These are phyloP conservation scores for Thera britannica DNA, from an alignment of 2,888 invertebrate genomes.

Conservation along the genomic window DNA sequence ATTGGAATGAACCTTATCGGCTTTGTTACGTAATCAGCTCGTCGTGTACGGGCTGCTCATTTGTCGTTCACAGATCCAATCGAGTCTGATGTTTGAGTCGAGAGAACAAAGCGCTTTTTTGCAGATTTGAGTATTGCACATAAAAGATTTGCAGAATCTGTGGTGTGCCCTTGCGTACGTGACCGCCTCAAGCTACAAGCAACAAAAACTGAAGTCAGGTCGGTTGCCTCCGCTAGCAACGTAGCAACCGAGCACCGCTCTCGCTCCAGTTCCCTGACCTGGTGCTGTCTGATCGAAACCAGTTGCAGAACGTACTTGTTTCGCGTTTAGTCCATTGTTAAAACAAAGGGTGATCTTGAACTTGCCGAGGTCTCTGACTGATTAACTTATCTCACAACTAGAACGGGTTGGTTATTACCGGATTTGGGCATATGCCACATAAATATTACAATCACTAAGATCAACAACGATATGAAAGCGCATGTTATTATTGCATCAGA, in stretches of 20 bases:
- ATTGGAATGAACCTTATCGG: slow-evolving; percentile 31
- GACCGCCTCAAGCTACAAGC: slow-evolving; percentile 53
- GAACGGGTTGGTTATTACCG: slow-evolving; percentile 20
- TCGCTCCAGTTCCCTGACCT: slow-evolving; percentile 44
- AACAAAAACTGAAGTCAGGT: slow-evolving; percentile 45
- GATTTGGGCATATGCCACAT: slow-evolving; percentile 3
- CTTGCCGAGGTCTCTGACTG: slow-evolving; percentile 42
- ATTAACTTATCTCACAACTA: slow-evolving; percentile 38
- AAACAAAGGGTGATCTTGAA: slow-evolving; percentile 42
- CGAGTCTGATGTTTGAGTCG: slow-evolving; percentile 4
- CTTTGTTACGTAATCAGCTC: slow-evolving; percentile 32
- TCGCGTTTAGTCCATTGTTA: slow-evolving; percentile 18
- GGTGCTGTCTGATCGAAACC: slow-evolving; percentile 40
- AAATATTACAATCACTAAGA: slow-evolving; percentile 4
- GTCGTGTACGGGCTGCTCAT: slow-evolving; percentile 11
- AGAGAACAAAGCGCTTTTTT: not conserved
- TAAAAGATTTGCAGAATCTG: slow-evolving; percentile 6
- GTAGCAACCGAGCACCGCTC: slow-evolving; percentile 31
- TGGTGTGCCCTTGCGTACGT: slow-evolving; percentile 51
- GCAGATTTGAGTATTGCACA: not conserved
- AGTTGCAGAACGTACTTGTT: slow-evolving; percentile 16
- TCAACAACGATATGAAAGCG: slow-evolving; percentile 35
- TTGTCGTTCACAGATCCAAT: slow-evolving; percentile 19
- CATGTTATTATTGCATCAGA: slow-evolving; percentile 47
- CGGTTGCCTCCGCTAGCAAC: slow-evolving; percentile 30